Evolutionary conservation across 2,797 vertebrate genomes (phyloP), one percentile per base, ranked within the genome.

Genomic region (Sebastes aleutianus): DNA sequence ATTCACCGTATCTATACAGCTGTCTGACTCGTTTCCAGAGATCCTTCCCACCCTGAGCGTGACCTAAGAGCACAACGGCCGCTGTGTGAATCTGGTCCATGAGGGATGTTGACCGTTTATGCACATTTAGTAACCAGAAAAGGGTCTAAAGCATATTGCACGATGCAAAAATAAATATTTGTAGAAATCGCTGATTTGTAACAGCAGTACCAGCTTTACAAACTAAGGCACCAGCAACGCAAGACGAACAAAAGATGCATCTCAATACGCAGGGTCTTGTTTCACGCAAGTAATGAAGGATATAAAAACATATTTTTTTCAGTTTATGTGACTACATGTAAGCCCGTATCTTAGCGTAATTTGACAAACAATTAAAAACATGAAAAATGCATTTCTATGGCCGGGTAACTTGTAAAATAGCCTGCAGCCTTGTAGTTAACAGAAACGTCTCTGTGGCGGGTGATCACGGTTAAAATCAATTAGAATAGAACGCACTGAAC

Each of bases 161-260:
- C 5, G 67, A 72, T 65, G 72, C 58, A 69, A 71, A 39, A 86
- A 84, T 78, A 83, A 82, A 83, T 59, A 67, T 74, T 26, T 63
- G 16, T 82, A 82, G 63, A 74, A 81, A 82, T 82, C 6, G 1
- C 74, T 32, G 70, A 85, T 83, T 68, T 43, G 26, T 76, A 62
- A 82, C 74, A 83, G 39, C 64, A 84, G 71, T 47, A 70, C 74
- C 64, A 77, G 72, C 20, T 86, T 85, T 76, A 83, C 34, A 88
- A 80, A 87, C 73, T 88, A 93, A 95, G 93, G 91, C 94, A 94
- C 91, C 84, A 72, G 77, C 78, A 87, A 81, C 18, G 79, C 79
- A 81, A 83, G 54, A 83, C 75, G 34, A 81, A 87, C 47, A 22
- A 26, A 78, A 57, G 27, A 79, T n/a, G 3, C 14, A 50, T 26